Evolutionary conservation across 2,888 invertebrate genomes (phyloP).

Genomic region (Lasius fuliginosus): DNA sequence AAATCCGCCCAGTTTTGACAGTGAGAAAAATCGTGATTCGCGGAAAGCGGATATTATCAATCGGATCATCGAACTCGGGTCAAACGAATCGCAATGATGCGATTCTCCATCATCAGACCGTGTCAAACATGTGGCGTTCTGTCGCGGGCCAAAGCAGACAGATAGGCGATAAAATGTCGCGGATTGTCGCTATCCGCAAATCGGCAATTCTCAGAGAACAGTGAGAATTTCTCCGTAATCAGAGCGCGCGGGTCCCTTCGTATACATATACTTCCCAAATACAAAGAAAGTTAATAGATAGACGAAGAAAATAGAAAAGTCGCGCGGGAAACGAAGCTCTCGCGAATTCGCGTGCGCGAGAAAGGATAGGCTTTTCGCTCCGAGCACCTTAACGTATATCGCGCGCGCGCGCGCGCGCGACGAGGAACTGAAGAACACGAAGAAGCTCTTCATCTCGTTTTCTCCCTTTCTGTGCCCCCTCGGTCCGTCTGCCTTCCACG

Average conservation of each 20-base stretch:
- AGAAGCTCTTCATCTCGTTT: conserved; percentile 66
- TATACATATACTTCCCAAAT: not conserved
- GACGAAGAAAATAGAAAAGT: conserved; percentile 65
- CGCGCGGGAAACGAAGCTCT: conserved; percentile 46
- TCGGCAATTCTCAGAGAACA: conserved; percentile 15
- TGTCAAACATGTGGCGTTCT: conserved; percentile 12
- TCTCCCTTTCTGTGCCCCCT: conserved; percentile 46
- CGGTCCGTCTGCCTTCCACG: conserved; percentile 50
- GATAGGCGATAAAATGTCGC: not conserved
- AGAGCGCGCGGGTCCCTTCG: not conserved
- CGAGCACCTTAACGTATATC: conserved; percentile 75
- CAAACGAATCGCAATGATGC: conserved; percentile 5
- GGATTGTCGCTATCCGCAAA: conserved; percentile 10
- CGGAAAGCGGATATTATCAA: not conserved
- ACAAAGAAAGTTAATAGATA: conserved; percentile 51
- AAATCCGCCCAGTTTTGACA: conserved; percentile 51
- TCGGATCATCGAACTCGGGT: conserved; percentile 41
- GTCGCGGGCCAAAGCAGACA: not conserved
- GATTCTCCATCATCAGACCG: not conserved
- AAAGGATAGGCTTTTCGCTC: conserved; percentile 67
- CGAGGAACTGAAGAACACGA: conserved; percentile 71
- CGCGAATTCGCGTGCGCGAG: conserved; percentile 35
- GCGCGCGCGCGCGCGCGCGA: conserved; percentile 56
- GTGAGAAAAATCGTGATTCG: not conserved
- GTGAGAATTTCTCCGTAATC: conserved; percentile 9